Conservation (phyloP, 64 coral and sea anemone species). For the Trachythela sp. region DNA sequence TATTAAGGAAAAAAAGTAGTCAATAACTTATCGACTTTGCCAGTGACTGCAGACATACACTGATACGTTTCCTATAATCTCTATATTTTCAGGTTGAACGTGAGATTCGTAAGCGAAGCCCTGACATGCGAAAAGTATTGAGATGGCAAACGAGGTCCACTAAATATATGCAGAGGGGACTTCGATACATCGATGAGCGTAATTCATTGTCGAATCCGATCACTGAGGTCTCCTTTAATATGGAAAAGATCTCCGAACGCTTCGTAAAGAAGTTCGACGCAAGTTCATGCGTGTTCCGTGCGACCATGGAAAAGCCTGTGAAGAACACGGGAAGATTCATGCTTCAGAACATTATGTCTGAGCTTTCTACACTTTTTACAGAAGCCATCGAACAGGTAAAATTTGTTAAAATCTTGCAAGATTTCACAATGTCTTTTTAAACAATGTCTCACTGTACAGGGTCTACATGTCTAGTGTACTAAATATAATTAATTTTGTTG, state of each 20-base stretch:
- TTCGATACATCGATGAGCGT: too few relatives aligned
- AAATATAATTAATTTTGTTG: slow-evolving; percentile 30
- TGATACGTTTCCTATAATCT: too few relatives aligned
- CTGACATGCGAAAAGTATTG: too few relatives aligned
- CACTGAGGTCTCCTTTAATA: not conserved
- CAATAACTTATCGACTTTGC: too few relatives aligned
- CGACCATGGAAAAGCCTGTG: slow-evolving; percentile 19
- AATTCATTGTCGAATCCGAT: not conserved
- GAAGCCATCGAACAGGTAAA: slow-evolving; percentile 39
- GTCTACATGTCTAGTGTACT: not conserved
- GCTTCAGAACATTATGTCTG: not conserved
- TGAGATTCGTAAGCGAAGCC: too few relatives aligned
- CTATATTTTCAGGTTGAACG: too few relatives aligned
- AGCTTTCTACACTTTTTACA: slow-evolving; percentile 32
- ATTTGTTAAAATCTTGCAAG: too few relatives aligned
- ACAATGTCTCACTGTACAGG: not conserved
- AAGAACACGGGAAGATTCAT: not conserved
- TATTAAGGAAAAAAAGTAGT: too few relatives aligned
- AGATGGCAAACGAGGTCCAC: too few relatives aligned
- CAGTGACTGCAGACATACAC: too few relatives aligned
- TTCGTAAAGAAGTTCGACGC: slow-evolving; percentile 31
- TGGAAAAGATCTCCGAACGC: slow-evolving; percentile 31
- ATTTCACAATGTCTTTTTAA: not conserved
- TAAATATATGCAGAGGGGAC: too few relatives aligned
- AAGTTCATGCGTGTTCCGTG: slow-evolving; percentile 25